Base-by-base conservation (phyloP, 2,113 vertebrate species). In the Ceyx melanurus region DNA sequence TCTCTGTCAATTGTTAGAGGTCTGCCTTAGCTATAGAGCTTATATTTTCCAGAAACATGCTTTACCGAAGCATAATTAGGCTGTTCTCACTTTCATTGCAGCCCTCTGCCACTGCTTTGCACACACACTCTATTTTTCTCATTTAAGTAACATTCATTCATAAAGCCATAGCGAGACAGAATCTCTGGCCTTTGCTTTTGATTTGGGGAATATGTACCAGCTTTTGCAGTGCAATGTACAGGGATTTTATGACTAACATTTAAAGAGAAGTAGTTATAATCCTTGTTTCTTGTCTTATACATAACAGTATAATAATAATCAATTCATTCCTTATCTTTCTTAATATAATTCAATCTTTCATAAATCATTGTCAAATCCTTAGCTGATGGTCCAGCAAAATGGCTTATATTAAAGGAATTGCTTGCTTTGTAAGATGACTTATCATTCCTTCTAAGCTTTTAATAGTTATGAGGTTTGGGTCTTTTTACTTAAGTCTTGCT, bases 401-500 rank as follows among this genome's bases (percentile, higher is more conserved):
- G 2, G 2, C 76, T 88, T 80, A 15, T 58, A 82, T 88, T 80
- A 18, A 48, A 73, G 9, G 43, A 31, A 51, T 51, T 82, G 53
- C 89, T 94, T 86, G 40, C 64, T 86, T 86, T 83, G 37, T 76
- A 50, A 88, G 13, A 79, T 82, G 62, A 79, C 21, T 90, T 46
- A 65, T 76, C 45, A 71, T 66, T 28, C 35, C 15, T 70, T 75
- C 31, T 88, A 87, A 89, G 51, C n/a, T 53, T 89, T 82, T 75
- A 54, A 40, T 33, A 89, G 21, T 71, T 20, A 35, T 31, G 40
- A 75, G 25, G 6, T 66, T 40, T 76, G 14, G 7, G 3, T 10
- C 11, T 77, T 83, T 76, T 66, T 50, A n/a, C 78, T 78, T 50
- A 61, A 67, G 37, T 61, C 6, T 75, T 28, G 70, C 70, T 29